Evolutionary conservation across 64 coral and sea anemone genomes (phyloP), one percentile per base, ranked within the genome.

Genomic region (Hydrozoanthus tunicans): DNA sequence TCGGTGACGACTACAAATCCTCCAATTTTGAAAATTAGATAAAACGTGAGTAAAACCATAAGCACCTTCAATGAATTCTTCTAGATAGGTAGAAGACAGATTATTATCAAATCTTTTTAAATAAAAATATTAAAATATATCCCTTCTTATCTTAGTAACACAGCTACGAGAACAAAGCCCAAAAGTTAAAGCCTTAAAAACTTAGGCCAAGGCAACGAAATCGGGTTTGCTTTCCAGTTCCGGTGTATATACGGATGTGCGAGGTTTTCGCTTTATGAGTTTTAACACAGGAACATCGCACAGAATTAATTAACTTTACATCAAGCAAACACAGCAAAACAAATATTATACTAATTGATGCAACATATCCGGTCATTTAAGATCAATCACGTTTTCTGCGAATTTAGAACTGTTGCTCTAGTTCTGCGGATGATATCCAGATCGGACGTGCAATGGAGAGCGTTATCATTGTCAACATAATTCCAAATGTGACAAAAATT

Each of bases 311-410:
- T 51, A 32, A 74, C 71, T 43, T 74, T n/a, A 43, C 71, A 27
- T 74, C 71, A 81, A 60, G 61, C 79, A 20, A 62, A 7, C 58
- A 25, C 79, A 11, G 79, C 20, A 62, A 81, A 60, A 58, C 57
- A 62, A 81, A 81, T 59, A 60, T 81, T 81, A 24, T 81, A 12
- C 79, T 81, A 81, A 81, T 81, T 81, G 79, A 9, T 81, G 3
- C 58, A 81, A 81, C 14, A 62, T 81, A 81, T 81, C 79, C 79
- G 79, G 79, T 62, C 61, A 62, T 81, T 62, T 60, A 11, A 81
- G 79, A 59, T 14, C 79, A 62, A 81, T 81, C 56, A 81, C 79
- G 79, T 43, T 2, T 59, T 62, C 58, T 61, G 24, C n/a, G 79
- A 8, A 11, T 10, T 7, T 59, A 43, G 32, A 43, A 43, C n/a